A percentile compares a stretch with the other conserved stretches of the same genome.
These are phyloP conservation scores for Ennomos quercinarius DNA, from an alignment of 2,888 invertebrate genomes.

Conservation along the genomic window DNA sequence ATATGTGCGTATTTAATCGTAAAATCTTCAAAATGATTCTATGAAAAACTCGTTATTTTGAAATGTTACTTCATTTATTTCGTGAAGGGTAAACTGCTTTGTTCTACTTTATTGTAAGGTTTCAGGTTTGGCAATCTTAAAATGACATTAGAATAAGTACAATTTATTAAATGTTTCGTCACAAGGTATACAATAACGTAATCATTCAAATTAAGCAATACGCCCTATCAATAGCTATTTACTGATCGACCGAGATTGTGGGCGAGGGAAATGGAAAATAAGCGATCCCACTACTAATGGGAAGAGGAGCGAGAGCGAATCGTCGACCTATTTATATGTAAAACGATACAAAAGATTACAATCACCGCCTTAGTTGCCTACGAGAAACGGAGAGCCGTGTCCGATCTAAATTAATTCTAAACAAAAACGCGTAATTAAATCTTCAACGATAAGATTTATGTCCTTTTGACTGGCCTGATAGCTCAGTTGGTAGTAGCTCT, in stretches of 20 bases:
- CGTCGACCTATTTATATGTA: slow-evolving; percentile 61
- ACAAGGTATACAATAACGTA: slow-evolving; percentile 1
- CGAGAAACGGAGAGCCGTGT: slow-evolving; percentile 38
- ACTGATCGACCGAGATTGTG: slow-evolving; percentile 53
- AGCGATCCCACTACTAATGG: slow-evolving; percentile 60
- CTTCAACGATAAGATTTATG: slow-evolving; percentile 35
- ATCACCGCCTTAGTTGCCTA: slow-evolving; percentile 45
- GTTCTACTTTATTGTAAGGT: no score
- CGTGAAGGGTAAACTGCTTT: slow-evolving; percentile 20
- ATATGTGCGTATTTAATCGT: slow-evolving; percentile 37
- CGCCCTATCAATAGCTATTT: slow-evolving; percentile 17
- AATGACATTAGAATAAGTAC: no score
- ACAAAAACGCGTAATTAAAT: slow-evolving; percentile 38
- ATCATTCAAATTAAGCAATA: slow-evolving; percentile 23
- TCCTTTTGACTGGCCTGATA: no score
- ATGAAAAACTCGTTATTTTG: slow-evolving; percentile 3
- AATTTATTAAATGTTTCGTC: no score
- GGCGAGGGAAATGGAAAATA: slow-evolving; percentile 62
- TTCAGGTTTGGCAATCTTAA: no score
- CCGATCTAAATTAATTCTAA: slow-evolving; percentile 39
- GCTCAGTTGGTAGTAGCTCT: no score
- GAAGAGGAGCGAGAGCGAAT: slow-evolving; percentile 54
- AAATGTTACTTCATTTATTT: slow-evolving; percentile 4
- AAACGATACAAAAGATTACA: slow-evolving; percentile 54
- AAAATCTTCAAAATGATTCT: slow-evolving; percentile 30